Conservation (phyloP, 2,888 invertebrate genomes). For the Micropterix aruncella region DNA sequence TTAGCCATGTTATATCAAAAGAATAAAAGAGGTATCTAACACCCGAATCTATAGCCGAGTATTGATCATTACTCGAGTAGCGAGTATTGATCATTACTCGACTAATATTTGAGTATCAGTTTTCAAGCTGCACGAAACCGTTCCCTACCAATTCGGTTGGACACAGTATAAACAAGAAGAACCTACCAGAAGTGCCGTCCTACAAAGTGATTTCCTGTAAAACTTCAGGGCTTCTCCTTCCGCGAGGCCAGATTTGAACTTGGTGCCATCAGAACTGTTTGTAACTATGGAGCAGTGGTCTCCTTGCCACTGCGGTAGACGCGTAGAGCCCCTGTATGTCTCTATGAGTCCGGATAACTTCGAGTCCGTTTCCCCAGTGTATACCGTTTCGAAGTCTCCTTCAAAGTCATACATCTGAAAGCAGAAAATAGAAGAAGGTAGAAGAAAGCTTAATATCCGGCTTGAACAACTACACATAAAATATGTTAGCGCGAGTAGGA, state of each 20-base stretch:
- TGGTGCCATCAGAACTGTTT: conserved; percentile 72
- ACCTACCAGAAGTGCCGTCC: conserved; percentile 64
- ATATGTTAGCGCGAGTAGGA: too few species aligned
- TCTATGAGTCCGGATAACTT: conserved; percentile 55
- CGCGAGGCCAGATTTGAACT: conserved; percentile 58
- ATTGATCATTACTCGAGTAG: too few species aligned
- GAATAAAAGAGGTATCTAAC: too few species aligned
- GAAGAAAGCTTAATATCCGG: too few species aligned
- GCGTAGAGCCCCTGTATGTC: conserved; percentile 56
- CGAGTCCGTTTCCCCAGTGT: conserved; percentile 52
- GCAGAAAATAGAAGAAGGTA: too few species aligned
- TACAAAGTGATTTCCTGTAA: conserved; percentile 74
- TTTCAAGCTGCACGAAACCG: too few species aligned
- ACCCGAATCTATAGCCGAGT: too few species aligned
- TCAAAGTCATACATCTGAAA: conserved; percentile 74
- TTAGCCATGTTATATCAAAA: too few species aligned
- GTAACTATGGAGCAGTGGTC: conserved; percentile 64
- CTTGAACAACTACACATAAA: too few species aligned
- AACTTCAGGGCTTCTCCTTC: conserved; percentile 58
- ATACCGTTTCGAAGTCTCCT: conserved; percentile 66
- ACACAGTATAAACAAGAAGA: conserved; percentile 1
- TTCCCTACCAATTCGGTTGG: too few species aligned
- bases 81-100: too few species aligned
- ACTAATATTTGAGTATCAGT: too few species aligned
- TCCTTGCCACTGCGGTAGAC: conserved; percentile 64